A percentile compares a stretch with the other conserved stretches of the same genome.
Conservation (phyloP, 2,113 vertebrate genomes). For the Sarotherodon lohbergeri region DNA sequence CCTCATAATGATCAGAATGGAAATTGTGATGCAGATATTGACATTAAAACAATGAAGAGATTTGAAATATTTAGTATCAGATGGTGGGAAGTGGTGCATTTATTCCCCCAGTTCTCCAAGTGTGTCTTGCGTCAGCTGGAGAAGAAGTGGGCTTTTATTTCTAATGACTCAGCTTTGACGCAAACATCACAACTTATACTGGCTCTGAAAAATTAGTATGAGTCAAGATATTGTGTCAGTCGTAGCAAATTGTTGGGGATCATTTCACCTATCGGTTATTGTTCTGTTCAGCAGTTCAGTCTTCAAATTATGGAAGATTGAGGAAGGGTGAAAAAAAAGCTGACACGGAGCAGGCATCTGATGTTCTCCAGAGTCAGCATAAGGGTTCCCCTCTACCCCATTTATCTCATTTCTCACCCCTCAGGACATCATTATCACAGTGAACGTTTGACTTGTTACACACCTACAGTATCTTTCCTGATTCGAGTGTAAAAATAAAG, state of each 20-base stretch:
- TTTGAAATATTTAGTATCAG: neutral
- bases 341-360: neutral
- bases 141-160: neutral
- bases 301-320: neutral
- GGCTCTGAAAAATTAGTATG: neutral
- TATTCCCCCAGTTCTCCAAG: neutral
- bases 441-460: slow-evolving; percentile 23
- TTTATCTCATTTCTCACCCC: slow-evolving; percentile 4
- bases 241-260: slow-evolving; percentile 13
- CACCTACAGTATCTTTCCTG: slow-evolving; percentile 20
- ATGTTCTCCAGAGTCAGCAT: slow-evolving; percentile 16
- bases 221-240: neutral
- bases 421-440: slow-evolving; percentile 52
- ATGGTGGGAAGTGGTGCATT: neutral
- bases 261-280: neutral
- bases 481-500: slow-evolving; percentile 50
- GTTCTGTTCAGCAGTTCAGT: neutral
- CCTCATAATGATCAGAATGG: neutral
- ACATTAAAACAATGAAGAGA: neutral
- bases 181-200: neutral
- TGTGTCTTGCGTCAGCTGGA: neutral
- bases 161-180: slow-evolving; percentile 1
- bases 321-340: neutral
- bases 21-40: neutral
- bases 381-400: neutral